Base-by-base conservation (phyloP, 2,797 vertebrate species). In the Semotilus atromaculatus region DNA sequence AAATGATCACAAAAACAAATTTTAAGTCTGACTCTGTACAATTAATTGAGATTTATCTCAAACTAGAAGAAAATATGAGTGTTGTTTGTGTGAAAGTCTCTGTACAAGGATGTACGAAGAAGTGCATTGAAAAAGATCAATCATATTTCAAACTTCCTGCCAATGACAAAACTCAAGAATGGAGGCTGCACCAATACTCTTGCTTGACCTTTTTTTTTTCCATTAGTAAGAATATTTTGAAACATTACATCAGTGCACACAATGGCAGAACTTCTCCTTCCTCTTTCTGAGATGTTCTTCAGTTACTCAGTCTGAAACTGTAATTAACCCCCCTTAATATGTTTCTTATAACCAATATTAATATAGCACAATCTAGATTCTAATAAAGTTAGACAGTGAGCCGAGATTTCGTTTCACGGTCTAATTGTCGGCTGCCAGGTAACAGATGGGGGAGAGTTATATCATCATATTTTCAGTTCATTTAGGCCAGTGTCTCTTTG, bases 401-500 rank as follows among this genome's bases (percentile, higher is more conserved):
- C 85, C 36, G 55, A 78, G 82, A 89, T 92, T 90, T 89, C 1
- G 90, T 92, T 91, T 90, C 85, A 90, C 82, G 45, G 77, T 64
- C 80, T 88, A 72, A 85, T 85, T 73, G 48, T 83, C 85, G 80
- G 82, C 85, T 75, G 80, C 70, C 79, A 77, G 66, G 81, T 78
- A 77, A 76, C n/a, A 29, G 80, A 70, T 80, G 80, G 48, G 43
- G 79, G 31, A 76, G 55, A 43, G 38, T 83, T 87, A 72, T 70
- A 80, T 86, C 86, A 86, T 78, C 11, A 34, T 84, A 67, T 86
- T 86, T 10, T n/a, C 60, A 82, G 81, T 81, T 90, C 53, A 90
- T 90, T 91, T 86, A 78, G 78, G 55, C 53, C 64, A 45, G 85
- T 26, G 36, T 75, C 16, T 81, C 40, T 80, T 16, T 74, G 53